These are phyloP conservation scores for Psix sp. DNA, from an alignment of 1,140 invertebrate genomes.

Conservation along the genomic window DNA sequence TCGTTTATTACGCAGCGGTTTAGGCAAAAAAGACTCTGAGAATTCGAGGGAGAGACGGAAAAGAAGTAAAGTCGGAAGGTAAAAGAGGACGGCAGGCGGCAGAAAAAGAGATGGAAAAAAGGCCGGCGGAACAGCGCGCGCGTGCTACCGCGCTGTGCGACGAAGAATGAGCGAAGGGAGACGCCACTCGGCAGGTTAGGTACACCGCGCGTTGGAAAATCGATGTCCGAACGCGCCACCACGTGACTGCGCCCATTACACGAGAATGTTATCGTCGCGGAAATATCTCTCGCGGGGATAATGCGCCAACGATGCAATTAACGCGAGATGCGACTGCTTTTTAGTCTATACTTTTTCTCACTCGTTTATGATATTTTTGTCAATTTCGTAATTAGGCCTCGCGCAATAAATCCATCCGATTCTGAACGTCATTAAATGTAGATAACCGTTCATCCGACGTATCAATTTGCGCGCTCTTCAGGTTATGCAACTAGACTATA, in stretches of 20 bases:
- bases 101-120: conserved; percentile 39
- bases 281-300: conserved; percentile 39
- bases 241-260: conserved; percentile 69
- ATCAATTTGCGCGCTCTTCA: conserved; percentile 14
- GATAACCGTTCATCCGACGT: conserved; percentile 38
- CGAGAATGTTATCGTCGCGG: conserved; percentile 55
- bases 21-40: conserved; percentile 36
- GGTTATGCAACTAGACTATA: conserved; percentile 27
- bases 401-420: too few relatives aligned
- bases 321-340: too few relatives aligned
- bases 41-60: conserved; percentile 3
- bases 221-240: conserved; percentile 70
- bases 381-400: too few relatives aligned
- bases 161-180: conserved; percentile 45
- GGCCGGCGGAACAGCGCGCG: conserved; percentile 48
- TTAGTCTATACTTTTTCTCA: too few relatives aligned
- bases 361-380: too few relatives aligned
- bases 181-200: conserved; percentile 57
- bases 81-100: conserved; percentile 10
- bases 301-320: conserved; percentile 45
- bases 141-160: conserved; percentile 48
- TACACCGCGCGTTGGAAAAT: conserved; percentile 67
- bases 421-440: too few relatives aligned
- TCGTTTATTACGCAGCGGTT: conserved; percentile 40
- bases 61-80: neutral